phyloP scores from a whole-genome alignment of 2,888 invertebrate genomes.

The Drosophila nr. perissopoda region DNA sequence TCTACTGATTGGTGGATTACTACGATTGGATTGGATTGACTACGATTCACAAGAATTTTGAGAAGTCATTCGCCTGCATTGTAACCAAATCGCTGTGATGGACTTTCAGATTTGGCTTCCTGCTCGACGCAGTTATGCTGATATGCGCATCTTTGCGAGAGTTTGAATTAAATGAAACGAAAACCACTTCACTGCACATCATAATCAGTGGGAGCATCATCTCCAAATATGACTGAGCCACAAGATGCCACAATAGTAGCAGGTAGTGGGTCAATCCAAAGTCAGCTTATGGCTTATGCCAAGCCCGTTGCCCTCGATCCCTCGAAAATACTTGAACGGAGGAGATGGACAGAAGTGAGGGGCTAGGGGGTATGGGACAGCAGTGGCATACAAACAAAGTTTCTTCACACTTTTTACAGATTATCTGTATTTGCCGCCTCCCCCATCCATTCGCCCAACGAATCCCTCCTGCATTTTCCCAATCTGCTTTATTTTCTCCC shows the following conservation, averaged over 20 bases:
- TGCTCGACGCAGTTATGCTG: neutral
- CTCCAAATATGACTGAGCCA: neutral
- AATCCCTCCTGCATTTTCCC: conserved; percentile 5
- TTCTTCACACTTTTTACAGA: conserved; percentile 51
- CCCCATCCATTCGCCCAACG: neutral
- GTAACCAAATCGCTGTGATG: neutral
- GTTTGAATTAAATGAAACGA: conserved; percentile 34
- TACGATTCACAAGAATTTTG: neutral
- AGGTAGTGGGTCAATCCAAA: conserved; percentile 50
- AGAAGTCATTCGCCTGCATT: neutral
- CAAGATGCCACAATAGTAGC: conserved; percentile 15
- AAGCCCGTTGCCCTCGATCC: conserved; percentile 15
- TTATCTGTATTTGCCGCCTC: conserved; percentile 36
- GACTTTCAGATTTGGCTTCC: neutral
- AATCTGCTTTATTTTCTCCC: neutral
- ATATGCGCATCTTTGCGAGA: conserved; percentile 9
- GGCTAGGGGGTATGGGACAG: neutral
- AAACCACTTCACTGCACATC: conserved; percentile 19
- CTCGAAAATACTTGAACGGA: neutral
- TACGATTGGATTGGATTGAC: neutral
- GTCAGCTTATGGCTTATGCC: conserved; percentile 47
- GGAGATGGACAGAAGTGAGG: neutral
- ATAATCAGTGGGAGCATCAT: conserved; percentile 16
- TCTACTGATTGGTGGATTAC: neutral
- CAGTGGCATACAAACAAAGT: conserved; percentile 21